A percentile compares a stretch with the other conserved stretches of the same genome.
Conservation (phyloP, 1,140 invertebrate species). For the Stenopsyche tienmushanensis region DNA sequence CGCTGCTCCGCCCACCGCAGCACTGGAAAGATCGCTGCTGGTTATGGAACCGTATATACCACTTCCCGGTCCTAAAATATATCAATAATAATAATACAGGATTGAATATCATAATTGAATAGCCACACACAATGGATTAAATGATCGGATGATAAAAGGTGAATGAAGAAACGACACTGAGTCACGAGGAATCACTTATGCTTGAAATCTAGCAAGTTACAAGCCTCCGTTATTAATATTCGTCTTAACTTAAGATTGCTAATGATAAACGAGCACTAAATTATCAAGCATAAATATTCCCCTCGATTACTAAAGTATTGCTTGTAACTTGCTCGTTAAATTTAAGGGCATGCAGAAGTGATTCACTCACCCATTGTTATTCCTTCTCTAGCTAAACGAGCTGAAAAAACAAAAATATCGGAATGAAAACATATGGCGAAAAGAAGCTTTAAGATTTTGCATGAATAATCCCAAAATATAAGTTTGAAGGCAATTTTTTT, state of each 20-base stretch:
- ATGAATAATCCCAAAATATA: no score
- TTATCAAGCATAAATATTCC: constrained; percentile 41
- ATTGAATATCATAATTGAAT: not conserved
- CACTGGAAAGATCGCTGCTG: constrained; percentile 76
- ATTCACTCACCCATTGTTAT: constrained; percentile 42
- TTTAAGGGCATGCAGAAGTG: constrained; percentile 26
- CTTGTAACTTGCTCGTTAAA: constrained; percentile 40
- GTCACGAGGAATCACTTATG: constrained; percentile 40
- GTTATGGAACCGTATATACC: constrained; percentile 89
- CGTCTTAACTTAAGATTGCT: no score
- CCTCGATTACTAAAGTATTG: constrained; percentile 1
- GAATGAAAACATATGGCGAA: constrained; percentile 2
- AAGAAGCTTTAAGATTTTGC: constrained; percentile 8
- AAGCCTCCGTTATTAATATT: no score
- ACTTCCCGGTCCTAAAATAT: constrained; percentile 70
- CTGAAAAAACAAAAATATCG: constrained; percentile 34
- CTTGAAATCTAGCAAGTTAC: constrained; percentile 42
- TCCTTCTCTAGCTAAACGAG: constrained; percentile 40
- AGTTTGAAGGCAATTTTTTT: no score
- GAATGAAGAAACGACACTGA: not conserved
- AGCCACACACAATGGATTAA: not conserved
- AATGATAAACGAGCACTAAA: constrained; percentile 30
- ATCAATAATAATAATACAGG: not conserved
- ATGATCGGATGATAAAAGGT: not conserved
- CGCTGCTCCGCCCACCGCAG: constrained; percentile 47